Conservation (phyloP, 1,140 invertebrate species). For the Aphelenchoides fujianensis region DNA sequence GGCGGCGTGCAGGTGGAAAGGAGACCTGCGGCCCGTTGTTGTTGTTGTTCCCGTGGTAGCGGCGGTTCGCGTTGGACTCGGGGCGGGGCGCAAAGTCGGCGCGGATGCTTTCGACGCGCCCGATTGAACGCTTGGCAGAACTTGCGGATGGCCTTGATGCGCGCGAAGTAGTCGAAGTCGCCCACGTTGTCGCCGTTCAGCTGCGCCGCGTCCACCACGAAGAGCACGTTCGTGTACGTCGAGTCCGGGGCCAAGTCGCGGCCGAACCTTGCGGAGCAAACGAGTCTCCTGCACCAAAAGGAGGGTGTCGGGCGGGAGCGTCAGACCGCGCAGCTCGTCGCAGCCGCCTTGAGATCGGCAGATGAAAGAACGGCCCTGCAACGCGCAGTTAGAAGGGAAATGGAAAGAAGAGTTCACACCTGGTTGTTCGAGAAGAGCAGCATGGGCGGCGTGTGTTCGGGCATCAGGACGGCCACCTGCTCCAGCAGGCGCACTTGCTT, state of each 20-base stretch:
- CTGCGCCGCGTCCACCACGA: constrained; percentile 23
- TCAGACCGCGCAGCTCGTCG: not conserved
- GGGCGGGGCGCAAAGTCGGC: not conserved
- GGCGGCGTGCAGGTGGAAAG: not conserved
- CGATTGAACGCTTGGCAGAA: constrained; percentile 17
- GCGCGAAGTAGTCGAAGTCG: not conserved
- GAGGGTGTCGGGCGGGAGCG: constrained; percentile 15
- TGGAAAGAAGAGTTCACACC: not conserved
- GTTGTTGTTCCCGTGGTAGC: not conserved
- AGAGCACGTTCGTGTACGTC: constrained; percentile 1
- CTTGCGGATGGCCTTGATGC: constrained; percentile 2
- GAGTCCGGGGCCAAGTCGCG: not conserved
- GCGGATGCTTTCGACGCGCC: constrained; percentile 6
- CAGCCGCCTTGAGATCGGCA: not conserved
- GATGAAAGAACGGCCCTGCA: constrained; percentile 8
- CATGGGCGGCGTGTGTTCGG: constrained; percentile 2
- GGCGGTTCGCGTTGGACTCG: not conserved
- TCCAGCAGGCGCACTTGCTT: not conserved
- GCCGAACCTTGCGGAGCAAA: not conserved
- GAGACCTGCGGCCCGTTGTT: not conserved
- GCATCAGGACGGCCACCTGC: not conserved
- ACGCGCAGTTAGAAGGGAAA: not conserved
- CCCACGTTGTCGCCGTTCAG: constrained; percentile 20
- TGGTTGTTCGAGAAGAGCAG: constrained; percentile 12
- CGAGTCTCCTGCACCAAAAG: constrained; percentile 13